Conservation (phyloP, 2,797 vertebrate species). For the Chiloscyllium punctatum region DNA sequence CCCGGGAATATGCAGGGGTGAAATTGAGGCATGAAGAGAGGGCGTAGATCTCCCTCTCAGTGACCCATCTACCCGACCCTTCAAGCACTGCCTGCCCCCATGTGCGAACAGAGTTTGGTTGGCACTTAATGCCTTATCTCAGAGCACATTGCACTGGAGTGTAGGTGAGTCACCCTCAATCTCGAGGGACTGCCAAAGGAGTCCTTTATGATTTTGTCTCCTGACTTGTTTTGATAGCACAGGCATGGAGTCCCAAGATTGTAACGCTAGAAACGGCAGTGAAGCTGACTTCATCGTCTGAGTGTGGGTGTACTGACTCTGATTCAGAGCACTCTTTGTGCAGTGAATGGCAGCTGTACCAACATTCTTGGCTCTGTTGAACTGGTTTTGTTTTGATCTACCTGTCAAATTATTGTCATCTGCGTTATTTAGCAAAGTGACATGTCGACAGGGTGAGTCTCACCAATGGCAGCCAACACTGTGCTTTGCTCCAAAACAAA, state of each 20-base stretch:
- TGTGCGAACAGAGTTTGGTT: not conserved
- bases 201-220: not conserved
- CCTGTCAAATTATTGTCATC: constrained; percentile 25
- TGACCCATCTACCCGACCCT: not conserved
- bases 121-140: not conserved
- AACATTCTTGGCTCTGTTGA: not conserved
- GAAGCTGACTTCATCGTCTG: not conserved
- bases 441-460: not conserved
- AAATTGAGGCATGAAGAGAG: too few relatives aligned
- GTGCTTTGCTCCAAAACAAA: not conserved
- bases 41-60: too few relatives aligned
- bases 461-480: not conserved
- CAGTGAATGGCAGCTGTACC: not conserved
- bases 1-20: too few relatives aligned
- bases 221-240: not conserved
- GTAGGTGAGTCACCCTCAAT: not conserved
- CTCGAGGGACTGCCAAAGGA: too few relatives aligned
- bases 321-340: not conserved
- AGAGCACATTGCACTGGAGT: not conserved
- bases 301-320: not conserved
- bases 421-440: not conserved
- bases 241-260: not conserved
- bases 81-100: too few relatives aligned
- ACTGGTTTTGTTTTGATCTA: constrained; percentile 23
- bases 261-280: not conserved